Evolutionary conservation across 2,888 invertebrate species (phyloP).

Genomic region (Drosophila demipolita): DNA sequence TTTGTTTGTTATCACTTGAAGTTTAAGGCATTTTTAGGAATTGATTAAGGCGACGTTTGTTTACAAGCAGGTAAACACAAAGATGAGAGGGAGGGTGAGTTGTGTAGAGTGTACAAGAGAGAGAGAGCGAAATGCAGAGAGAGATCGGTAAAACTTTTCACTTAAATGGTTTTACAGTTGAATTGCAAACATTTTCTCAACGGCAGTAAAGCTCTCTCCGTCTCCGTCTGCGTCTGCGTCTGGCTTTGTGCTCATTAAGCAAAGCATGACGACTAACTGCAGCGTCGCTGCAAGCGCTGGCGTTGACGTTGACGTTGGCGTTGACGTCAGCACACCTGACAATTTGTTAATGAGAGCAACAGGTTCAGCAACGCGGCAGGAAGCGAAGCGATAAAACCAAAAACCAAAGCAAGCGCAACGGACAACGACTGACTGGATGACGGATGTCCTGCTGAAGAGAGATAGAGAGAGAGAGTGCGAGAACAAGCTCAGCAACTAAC

Average conservation of each 20-base stretch:
- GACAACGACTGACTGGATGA: slow-evolving; percentile 49
- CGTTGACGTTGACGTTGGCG: slow-evolving; percentile 25
- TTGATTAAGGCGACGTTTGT: slow-evolving; percentile 77
- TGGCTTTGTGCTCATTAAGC: slow-evolving; percentile 68
- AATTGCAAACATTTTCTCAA: slow-evolving; percentile 63
- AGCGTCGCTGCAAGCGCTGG: slow-evolving; percentile 34
- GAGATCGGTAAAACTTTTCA: slow-evolving; percentile 49
- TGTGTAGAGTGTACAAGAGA: background rate
- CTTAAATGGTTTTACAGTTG: slow-evolving; percentile 75
- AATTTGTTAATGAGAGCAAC: slow-evolving; percentile 81
- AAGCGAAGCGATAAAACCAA: slow-evolving; percentile 80
- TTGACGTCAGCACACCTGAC: slow-evolving; percentile 69
- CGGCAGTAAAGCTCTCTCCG: slow-evolving; percentile 27
- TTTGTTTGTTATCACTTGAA: slow-evolving; percentile 77
- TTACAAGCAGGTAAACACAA: slow-evolving; percentile 76
- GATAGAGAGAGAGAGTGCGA: slow-evolving; percentile 31
- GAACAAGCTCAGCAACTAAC: slow-evolving; percentile 16
- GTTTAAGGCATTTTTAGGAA: slow-evolving; percentile 69
- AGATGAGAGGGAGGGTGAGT: slow-evolving; percentile 9
- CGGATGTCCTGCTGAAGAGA: slow-evolving; percentile 75
- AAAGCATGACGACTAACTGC: slow-evolving; percentile 78
- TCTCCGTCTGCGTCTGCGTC: background rate
- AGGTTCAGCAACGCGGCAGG: slow-evolving; percentile 64
- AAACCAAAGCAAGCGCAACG: slow-evolving; percentile 78
- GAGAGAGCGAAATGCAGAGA: background rate